A percentile compares a stretch with the other conserved stretches of the same genome.
Conservation (phyloP, 2,797 vertebrate species). For the Hapalemur alaotrensis region DNA sequence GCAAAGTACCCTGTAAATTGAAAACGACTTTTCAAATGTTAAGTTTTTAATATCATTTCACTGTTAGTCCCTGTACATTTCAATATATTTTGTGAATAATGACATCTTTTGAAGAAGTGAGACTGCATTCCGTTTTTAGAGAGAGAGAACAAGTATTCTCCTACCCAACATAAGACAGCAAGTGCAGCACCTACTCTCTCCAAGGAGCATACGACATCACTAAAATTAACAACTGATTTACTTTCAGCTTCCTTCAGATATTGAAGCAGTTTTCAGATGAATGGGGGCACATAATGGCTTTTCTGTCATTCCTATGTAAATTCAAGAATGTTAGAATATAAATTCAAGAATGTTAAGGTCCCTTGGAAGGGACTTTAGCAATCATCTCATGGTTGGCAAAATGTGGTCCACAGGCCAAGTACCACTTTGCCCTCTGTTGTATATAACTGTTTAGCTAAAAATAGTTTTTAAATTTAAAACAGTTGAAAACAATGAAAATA, state of each 20-base stretch:
- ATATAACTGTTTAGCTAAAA: background rate
- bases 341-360: background rate
- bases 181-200: background rate
- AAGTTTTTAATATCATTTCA: conserved; percentile 31
- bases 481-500: background rate
- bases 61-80: background rate
- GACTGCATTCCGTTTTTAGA: background rate
- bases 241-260: background rate
- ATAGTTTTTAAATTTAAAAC: background rate
- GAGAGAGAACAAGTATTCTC: background rate
- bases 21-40: conserved; percentile 7
- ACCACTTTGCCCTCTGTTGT: background rate
- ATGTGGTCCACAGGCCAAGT: background rate
- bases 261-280: background rate
- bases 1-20: background rate
- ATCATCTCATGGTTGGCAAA: background rate
- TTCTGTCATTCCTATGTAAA: background rate
- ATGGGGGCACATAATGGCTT: background rate
- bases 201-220: background rate
- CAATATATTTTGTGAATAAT: background rate
- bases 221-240: background rate
- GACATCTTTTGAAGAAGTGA: background rate
- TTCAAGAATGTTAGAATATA: background rate
- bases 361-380: background rate
- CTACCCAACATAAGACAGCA: background rate